Conservation (phyloP, 2,888 invertebrate species). For the Syrista parreyssii region DNA sequence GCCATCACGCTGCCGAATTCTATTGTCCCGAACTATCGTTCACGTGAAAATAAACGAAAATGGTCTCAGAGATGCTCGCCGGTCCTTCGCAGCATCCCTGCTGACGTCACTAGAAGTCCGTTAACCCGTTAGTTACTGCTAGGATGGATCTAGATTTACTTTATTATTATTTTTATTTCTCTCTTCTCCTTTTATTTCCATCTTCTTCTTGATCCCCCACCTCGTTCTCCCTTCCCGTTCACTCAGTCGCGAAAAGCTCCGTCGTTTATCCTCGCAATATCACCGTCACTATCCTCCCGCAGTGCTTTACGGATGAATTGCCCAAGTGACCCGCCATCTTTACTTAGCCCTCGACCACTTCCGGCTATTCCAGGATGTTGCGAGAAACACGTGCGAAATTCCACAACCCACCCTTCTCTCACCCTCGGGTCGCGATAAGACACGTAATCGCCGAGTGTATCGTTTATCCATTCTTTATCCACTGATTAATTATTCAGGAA, state of each 20-base stretch:
- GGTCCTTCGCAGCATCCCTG: background rate
- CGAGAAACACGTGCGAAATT: background rate
- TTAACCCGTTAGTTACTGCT: background rate
- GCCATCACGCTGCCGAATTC: conserved; percentile 45
- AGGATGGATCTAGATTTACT: background rate
- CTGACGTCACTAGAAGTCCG: background rate
- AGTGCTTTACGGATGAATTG: background rate
- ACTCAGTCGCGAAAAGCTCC: background rate
- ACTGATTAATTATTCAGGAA: background rate
- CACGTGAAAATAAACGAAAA: conserved; percentile 16
- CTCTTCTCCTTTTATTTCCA: background rate
- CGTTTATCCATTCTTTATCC: background rate
- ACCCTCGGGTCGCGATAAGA: background rate
- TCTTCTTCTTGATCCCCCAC: background rate
- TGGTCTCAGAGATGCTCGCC: background rate
- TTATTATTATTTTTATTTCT: background rate
- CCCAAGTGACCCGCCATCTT: background rate
- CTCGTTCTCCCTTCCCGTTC: background rate
- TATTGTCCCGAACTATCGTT: conserved; percentile 53
- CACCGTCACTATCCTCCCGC: background rate
- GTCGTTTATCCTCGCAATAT: background rate
- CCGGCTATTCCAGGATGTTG: background rate
- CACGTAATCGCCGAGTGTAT: background rate
- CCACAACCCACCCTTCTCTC: background rate
- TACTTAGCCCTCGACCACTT: background rate